Evolutionary conservation across 2,888 invertebrate genomes (phyloP).

Genomic region (Linnaemya vulpina): DNA sequence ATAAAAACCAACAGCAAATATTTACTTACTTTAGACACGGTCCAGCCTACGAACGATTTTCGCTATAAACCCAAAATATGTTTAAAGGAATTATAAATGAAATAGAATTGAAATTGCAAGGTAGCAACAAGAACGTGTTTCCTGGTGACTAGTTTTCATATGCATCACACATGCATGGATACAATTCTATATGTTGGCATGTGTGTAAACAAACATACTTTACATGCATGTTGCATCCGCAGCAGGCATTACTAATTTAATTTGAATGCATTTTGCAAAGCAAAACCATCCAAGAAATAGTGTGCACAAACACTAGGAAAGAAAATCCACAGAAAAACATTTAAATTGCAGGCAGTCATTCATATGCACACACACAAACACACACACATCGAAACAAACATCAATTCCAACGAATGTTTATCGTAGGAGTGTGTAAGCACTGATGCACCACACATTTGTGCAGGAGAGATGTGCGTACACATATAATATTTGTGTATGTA

Average conservation of each 20-base stretch:
- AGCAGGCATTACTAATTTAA: constrained; percentile 66
- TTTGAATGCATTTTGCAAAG: constrained; percentile 56
- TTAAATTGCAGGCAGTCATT: not conserved
- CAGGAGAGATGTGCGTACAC: not conserved
- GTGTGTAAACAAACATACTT: not conserved
- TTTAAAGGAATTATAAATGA: no score
- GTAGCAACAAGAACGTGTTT: no score
- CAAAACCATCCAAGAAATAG: not conserved
- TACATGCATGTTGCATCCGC: constrained; percentile 52
- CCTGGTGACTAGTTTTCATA: no score
- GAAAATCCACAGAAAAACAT: constrained; percentile 1
- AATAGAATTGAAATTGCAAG: no score
- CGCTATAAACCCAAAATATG: no score
- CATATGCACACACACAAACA: not conserved
- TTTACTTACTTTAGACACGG: no score
- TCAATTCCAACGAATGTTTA: no score
- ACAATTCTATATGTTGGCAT: not conserved
- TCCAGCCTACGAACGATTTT: no score
- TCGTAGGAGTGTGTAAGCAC: not conserved
- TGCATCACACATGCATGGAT: not conserved
- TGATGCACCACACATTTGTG: not conserved
- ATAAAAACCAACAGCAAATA: no score
- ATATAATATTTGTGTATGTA: not conserved
- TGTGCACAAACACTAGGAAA: not conserved
- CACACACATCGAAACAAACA: no score